These are phyloP conservation scores for Lichenostomus cassidix DNA, from an alignment of 2,113 vertebrate genomes.

Conservation along the genomic window DNA sequence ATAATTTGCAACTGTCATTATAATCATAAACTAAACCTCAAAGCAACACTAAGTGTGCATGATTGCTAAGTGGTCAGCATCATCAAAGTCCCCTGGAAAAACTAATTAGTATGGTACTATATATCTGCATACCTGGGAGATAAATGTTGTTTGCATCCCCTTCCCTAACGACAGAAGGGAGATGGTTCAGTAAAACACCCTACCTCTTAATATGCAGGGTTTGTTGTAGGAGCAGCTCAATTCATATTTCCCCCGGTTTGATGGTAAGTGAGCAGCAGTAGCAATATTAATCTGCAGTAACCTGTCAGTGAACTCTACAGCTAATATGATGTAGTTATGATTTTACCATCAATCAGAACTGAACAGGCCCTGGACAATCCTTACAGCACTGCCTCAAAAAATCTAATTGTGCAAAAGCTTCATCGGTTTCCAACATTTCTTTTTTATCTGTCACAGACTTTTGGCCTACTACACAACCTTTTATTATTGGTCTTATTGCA, in stretches of 20 bases:
- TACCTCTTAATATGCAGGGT: constrained; percentile 78
- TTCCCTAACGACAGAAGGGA: constrained; percentile 53
- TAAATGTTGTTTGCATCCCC: constrained; percentile 71
- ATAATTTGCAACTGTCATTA: constrained; percentile 2
- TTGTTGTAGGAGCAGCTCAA: constrained; percentile 79
- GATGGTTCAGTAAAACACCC: constrained; percentile 67
- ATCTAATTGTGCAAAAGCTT: constrained; percentile 97
- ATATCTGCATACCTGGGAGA: constrained; percentile 60
- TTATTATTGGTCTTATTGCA: constrained; percentile 88
- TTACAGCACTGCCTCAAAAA: constrained; percentile 89
- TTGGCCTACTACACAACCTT: constrained; percentile 83
- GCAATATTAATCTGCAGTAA: constrained; percentile 92
- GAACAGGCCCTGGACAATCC: constrained; percentile 87
- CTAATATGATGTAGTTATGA: constrained; percentile 98
- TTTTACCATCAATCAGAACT: constrained; percentile 96
- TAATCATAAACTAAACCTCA: constrained; percentile 31
- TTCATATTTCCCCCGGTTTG: constrained; percentile 81
- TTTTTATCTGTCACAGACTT: constrained; percentile 86
- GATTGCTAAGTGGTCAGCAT: constrained; percentile 39
- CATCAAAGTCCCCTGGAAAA: constrained; percentile 24
- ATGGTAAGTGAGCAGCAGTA: constrained; percentile 90
- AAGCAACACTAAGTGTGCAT: background rate
- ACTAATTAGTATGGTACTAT: constrained; percentile 56
- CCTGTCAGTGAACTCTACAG: constrained; percentile 93
- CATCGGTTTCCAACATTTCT: constrained; percentile 96